A percentile compares a stretch with the other conserved stretches of the same genome.
These are phyloP conservation scores for Saxidomus purpurata DNA, from an alignment of 1,140 invertebrate genomes.

Conservation along the genomic window DNA sequence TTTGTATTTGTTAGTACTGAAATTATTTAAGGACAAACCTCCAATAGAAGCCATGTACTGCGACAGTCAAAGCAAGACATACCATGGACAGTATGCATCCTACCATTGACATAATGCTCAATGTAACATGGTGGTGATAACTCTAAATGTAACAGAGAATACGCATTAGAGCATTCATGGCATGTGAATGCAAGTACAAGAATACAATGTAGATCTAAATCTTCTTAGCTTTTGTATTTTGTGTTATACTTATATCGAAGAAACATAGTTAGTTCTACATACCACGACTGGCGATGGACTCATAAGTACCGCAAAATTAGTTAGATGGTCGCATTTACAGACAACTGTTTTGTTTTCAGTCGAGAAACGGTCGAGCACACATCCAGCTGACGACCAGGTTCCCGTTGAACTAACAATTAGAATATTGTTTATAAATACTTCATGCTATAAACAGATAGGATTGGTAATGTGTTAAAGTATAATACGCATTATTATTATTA, in stretches of 20 bases:
- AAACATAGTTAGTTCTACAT: not conserved
- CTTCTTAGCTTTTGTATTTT: too few species aligned
- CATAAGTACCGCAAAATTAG: constrained; percentile 94
- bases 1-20: too few species aligned
- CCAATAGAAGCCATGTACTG: constrained; percentile 68
- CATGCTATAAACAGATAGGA: too few species aligned
- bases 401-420: constrained; percentile 1
- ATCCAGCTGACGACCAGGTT: constrained; percentile 36
- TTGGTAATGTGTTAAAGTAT: too few species aligned
- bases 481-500: too few species aligned
- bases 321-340: constrained; percentile 97
- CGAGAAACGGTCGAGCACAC: not conserved
- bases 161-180: not conserved
- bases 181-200: too few species aligned
- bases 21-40: constrained; percentile 56
- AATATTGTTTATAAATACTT: too few species aligned
- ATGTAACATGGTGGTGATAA: constrained; percentile 5
- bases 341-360: not conserved
- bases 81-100: constrained; percentile 72
- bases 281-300: not conserved
- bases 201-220: too few species aligned
- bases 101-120: constrained; percentile 70
- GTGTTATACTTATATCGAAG: too few species aligned
- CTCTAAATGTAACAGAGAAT: constrained; percentile 25
- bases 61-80: constrained; percentile 68